These are phyloP conservation scores for Brachypodius melanocephalos DNA, from an alignment of 2,113 vertebrate genomes.

Conservation along the genomic window DNA sequence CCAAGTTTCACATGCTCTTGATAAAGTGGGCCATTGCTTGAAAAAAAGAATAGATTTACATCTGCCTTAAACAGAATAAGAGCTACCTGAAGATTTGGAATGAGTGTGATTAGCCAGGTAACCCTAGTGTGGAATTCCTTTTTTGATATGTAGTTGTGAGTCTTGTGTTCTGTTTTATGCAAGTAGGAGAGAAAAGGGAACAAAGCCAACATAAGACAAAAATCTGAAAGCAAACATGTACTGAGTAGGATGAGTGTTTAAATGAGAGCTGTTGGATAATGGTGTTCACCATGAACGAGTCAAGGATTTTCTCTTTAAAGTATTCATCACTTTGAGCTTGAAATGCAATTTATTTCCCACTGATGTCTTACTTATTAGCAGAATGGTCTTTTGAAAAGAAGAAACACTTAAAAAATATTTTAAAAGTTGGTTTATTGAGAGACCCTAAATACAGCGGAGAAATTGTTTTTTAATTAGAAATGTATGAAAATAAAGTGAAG, in stretches of 20 bases:
- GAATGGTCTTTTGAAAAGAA: neutral
- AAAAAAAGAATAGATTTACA: neutral
- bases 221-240: neutral
- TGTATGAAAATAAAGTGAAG: neutral
- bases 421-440: neutral
- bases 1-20: neutral
- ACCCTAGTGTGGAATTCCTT: neutral
- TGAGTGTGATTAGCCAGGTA: neutral
- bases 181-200: neutral
- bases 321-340: neutral
- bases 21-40: neutral
- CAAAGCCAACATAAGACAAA: neutral
- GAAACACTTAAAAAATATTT: neutral
- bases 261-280: neutral
- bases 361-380: neutral
- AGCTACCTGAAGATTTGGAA: neutral
- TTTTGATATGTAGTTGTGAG: neutral
- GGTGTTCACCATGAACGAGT: neutral
- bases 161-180: neutral
- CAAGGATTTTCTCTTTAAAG: constrained; percentile 13
- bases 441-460: neutral
- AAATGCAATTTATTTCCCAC: neutral
- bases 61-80: neutral
- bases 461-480: neutral
- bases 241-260: neutral